phyloP scores from a whole-genome alignment of 2,888 invertebrate species.

The Heliconius charithonia region DNA sequence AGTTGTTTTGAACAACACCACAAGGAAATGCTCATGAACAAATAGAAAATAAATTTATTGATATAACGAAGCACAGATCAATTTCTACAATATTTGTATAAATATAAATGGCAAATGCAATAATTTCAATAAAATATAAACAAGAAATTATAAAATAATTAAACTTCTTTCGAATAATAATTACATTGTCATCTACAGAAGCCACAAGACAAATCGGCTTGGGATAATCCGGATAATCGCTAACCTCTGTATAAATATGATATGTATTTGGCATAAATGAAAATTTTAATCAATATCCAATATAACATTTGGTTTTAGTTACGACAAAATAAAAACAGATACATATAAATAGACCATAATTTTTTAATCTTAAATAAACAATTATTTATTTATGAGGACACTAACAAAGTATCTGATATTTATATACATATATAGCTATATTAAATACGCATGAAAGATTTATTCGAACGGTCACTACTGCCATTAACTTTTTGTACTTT shows the following conservation, averaged over 20 bases:
- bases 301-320: neutral
- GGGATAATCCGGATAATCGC: constrained; percentile 15
- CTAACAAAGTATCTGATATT: too few species aligned
- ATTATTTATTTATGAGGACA: too few species aligned
- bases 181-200: neutral
- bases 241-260: constrained; percentile 5
- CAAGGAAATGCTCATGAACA: neutral
- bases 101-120: neutral
- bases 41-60: neutral
- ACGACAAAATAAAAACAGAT: neutral
- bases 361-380: too few species aligned
- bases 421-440: neutral
- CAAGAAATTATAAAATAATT: neutral
- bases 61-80: neutral
- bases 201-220: constrained; percentile 14
- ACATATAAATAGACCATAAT: neutral
- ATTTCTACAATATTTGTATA: neutral
- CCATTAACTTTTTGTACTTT: constrained; percentile 29
- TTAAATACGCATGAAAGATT: neutral
- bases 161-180: neutral
- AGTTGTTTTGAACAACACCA: neutral
- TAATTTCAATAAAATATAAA: neutral
- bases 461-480: constrained; percentile 18
- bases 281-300: neutral
- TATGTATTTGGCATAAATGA: neutral